Evolutionary conservation across 64 coral and sea anemone genomes (phyloP).

Genomic region (Montipora foliosa): DNA sequence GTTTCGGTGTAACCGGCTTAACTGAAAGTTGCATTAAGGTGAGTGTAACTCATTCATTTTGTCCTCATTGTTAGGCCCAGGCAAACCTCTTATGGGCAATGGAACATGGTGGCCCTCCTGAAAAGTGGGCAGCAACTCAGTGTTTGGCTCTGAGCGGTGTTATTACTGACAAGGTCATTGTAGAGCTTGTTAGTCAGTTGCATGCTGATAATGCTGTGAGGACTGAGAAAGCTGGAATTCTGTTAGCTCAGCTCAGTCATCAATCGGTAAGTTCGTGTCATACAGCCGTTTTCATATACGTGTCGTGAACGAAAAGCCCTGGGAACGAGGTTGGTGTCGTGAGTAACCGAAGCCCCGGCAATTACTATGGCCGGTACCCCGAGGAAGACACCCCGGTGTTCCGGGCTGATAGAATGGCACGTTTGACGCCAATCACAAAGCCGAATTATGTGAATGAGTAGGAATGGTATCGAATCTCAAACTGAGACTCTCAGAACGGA

Average conservation of each 20-base stretch:
- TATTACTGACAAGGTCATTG: conserved; percentile 73
- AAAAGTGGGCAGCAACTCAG: conserved; percentile 94
- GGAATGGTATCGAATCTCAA: too few relatives aligned
- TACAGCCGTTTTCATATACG: too few relatives aligned
- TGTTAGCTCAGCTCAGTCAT: conserved; percentile 83
- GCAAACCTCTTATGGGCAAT: conserved; percentile 80
- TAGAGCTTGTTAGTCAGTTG: conserved; percentile 81
- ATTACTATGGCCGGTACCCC: too few relatives aligned
- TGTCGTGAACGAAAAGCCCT: too few relatives aligned
- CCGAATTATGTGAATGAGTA: too few relatives aligned
- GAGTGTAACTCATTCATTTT: neutral
- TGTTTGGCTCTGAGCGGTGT: conserved; percentile 73
- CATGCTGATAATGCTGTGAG: conserved; percentile 91
- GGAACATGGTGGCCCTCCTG: conserved; percentile 84
- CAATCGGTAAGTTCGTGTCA: conserved; percentile 71
- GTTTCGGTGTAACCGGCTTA: too few relatives aligned
- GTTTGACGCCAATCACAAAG: too few relatives aligned
- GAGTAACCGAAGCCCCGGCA: too few relatives aligned
- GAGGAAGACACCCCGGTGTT: too few relatives aligned
- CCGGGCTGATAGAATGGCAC: too few relatives aligned
- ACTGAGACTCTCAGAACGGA: too few relatives aligned
- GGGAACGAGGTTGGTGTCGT: too few relatives aligned
- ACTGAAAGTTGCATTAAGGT: neutral
- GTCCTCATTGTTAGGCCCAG: conserved; percentile 39
- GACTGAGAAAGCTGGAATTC: conserved; percentile 69